Conservation (phyloP, 1,140 invertebrate genomes). For the Spodoptera litura region DNA sequence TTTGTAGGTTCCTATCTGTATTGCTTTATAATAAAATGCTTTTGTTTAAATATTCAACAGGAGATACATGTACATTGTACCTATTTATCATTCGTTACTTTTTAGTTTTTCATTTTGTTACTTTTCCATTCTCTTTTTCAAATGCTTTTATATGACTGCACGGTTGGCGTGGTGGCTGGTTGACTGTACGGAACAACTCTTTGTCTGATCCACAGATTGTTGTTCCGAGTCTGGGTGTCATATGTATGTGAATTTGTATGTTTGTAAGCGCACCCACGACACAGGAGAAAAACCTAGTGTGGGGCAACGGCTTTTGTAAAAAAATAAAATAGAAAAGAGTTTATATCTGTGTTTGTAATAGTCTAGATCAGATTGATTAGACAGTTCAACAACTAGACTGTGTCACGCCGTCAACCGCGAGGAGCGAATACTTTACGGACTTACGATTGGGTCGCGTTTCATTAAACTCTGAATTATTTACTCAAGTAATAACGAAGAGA, state of each 20-base stretch:
- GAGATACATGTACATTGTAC: not conserved
- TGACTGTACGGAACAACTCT: too few species aligned
- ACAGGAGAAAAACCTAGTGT: too few species aligned
- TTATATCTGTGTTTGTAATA: not conserved
- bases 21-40: constrained; percentile 1
- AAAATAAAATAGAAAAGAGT: too few species aligned
- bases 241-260: too few species aligned
- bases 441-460: not conserved
- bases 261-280: too few species aligned
- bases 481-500: not conserved
- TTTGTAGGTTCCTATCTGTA: too few species aligned
- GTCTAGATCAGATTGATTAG: constrained; percentile 38
- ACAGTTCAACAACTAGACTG: constrained; percentile 40
- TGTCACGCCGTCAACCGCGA: not conserved
- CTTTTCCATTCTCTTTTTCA: constrained; percentile 12
- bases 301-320: too few species aligned
- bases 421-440: constrained; percentile 25
- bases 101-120: constrained; percentile 2
- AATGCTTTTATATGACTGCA: too few species aligned
- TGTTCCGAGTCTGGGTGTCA: too few species aligned
- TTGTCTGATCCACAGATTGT: too few species aligned
- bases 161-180: too few species aligned
- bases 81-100: not conserved
- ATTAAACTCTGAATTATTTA: not conserved
- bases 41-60: constrained; percentile 9